These are phyloP conservation scores for Euproctis similis DNA, from an alignment of 2,888 invertebrate genomes.

Conservation along the genomic window DNA sequence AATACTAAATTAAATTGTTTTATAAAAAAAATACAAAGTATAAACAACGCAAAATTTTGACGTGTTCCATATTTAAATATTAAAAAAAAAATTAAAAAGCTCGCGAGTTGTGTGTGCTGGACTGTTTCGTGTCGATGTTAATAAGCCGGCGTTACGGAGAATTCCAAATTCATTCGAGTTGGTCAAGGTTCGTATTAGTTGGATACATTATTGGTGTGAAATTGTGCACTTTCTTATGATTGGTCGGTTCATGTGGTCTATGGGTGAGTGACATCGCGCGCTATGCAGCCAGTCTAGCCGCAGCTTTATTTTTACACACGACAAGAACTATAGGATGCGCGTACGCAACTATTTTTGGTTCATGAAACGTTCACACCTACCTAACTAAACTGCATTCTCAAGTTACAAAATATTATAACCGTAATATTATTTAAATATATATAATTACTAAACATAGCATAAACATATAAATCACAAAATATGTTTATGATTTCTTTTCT, in stretches of 20 bases:
- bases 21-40: conserved; percentile 24
- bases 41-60: conserved; percentile 21
- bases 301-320: conserved; percentile 57
- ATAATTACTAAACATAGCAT: no score
- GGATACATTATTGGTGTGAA: conserved; percentile 45
- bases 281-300: conserved; percentile 36
- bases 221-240: conserved; percentile 37
- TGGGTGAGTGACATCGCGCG: conserved; percentile 63
- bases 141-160: conserved; percentile 47
- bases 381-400: conserved; percentile 55
- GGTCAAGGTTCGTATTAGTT: conserved; percentile 46
- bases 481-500: no score
- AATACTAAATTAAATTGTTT: conserved; percentile 24
- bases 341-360: conserved; percentile 61
- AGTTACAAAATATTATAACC: conserved; percentile 42
- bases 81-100: conserved; percentile 29
- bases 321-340: conserved; percentile 51
- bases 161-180: conserved; percentile 45
- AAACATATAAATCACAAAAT: no score
- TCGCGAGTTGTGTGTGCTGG: conserved; percentile 43
- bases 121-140: conserved; percentile 43
- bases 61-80: no score
- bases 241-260: conserved; percentile 34
- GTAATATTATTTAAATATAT: not conserved
- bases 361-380: conserved; percentile 52